Base-by-base conservation (phyloP, 2,888 invertebrate species). In the Lathronympha strigana region DNA sequence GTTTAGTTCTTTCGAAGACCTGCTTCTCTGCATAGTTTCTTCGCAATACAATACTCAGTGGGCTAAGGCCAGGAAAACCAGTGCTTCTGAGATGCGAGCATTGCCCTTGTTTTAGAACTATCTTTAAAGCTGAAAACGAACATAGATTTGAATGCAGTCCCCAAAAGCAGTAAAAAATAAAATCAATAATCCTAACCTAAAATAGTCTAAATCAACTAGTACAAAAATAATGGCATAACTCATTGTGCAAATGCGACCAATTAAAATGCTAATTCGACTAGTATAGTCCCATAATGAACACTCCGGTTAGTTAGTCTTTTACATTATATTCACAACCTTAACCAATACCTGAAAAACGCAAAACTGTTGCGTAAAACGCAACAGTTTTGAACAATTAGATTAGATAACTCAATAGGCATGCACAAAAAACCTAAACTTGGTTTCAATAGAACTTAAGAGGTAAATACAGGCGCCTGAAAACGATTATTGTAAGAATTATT, bases 1-100 rank as follows among this genome's bases (percentile, higher is more conserved):
- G 97, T 79, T 98, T 98, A 25, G 93, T 95, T 72, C 98, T 92
- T 73, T 94, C 93, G 82, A 94, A 98, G 0, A 97, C 94, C 84
- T 95, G 94, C 76, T 97, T 97, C 73, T 97, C 97, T 13, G 93
- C 93, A 84, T 91, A 92, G 70, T 89, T 85, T 69, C 92, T 86
- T 51, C 83, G 74, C 0, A 92, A 76, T 8, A 92, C 76, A 72
- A 90, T 79, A 76, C 88, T 90, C n/a, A 91, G 71, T 43, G 92
- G 88, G 25, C 86, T 83, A 6, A 92, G 69, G 15, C 78, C 75
- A 15, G 87, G 83, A 47, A 86, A 57, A 2, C 73, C 76, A 36
- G 77, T 74, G 63, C 77, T 78, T 71, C 84, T 74, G n/a, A 86
- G 51, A 47, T 88, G 82, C 45, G 83, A 76, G 68, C 84, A 84